Evolutionary conservation across 2,113 vertebrate genomes (phyloP).

Genomic region (Pedionomus torquatus): DNA sequence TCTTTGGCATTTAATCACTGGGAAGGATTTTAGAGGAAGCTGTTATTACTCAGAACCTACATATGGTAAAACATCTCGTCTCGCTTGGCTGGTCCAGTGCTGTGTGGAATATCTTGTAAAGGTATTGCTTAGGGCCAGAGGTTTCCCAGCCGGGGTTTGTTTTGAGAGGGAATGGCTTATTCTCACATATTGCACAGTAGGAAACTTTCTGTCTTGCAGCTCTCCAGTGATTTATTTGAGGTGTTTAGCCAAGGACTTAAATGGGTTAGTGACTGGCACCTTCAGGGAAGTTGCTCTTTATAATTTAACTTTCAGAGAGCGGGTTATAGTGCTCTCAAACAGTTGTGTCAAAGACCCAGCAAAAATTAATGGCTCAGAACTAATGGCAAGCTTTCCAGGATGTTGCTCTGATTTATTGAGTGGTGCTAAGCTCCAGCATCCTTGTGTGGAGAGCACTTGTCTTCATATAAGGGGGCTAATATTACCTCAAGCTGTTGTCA

Average conservation of each 20-base stretch:
- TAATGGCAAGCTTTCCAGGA: conserved; percentile 75
- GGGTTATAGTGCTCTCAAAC: conserved; percentile 68
- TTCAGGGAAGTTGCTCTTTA: conserved; percentile 69
- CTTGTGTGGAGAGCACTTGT: conserved; percentile 77
- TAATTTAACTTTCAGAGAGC: conserved; percentile 72
- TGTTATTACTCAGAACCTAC: background rate
- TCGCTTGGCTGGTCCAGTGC: background rate
- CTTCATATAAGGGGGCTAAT: conserved; percentile 76
- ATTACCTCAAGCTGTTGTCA: conserved; percentile 81
- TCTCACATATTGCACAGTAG: background rate
- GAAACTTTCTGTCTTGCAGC: conserved; percentile 16
- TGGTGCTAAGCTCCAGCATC: conserved; percentile 71
- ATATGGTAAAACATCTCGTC: background rate
- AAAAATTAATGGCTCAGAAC: conserved; percentile 80
- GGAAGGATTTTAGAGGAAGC: background rate
- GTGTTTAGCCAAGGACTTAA: conserved; percentile 54
- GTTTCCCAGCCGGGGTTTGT: background rate
- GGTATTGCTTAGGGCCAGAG: background rate
- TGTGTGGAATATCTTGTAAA: background rate
- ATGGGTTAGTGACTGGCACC: conserved; percentile 32
- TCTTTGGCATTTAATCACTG: background rate
- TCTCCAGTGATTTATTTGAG: conserved; percentile 49
- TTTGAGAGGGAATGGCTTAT: background rate
- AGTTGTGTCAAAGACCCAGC: conserved; percentile 69
- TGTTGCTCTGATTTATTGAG: conserved; percentile 80